These are phyloP conservation scores for Diadegma fenestrale DNA, from an alignment of 2,888 invertebrate genomes.

Conservation along the genomic window DNA sequence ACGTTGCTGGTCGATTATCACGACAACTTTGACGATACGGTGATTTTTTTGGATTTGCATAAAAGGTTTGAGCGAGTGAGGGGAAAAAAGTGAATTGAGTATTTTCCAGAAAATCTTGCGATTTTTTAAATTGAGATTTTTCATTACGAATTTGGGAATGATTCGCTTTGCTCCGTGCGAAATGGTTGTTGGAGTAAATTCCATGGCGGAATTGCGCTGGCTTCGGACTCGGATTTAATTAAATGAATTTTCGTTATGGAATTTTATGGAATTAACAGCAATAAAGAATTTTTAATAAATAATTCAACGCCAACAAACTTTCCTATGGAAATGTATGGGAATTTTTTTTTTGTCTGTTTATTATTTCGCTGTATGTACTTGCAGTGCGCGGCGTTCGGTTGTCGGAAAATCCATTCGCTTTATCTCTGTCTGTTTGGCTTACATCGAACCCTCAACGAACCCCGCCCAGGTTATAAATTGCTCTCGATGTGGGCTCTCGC, in stretches of 20 bases:
- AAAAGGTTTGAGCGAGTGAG: background rate
- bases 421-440: slow-evolving; percentile 15
- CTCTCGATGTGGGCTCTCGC: background rate
- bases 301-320: background rate
- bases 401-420: slow-evolving; percentile 14
- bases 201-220: background rate
- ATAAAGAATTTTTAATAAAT: background rate
- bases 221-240: background rate
- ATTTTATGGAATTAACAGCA: background rate
- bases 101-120: background rate
- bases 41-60: background rate
- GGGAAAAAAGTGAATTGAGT: background rate
- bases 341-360: background rate
- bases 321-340: background rate
- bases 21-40: background rate
- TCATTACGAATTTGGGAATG: background rate
- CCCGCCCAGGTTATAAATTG: slow-evolving; percentile 6
- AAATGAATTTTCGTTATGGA: background rate
- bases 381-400: background rate
- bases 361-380: background rate
- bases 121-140: background rate
- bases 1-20: background rate
- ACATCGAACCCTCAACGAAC: background rate
- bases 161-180: background rate
- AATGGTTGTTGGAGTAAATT: background rate